Evolutionary conservation across 2,113 vertebrate genomes (phyloP).

Genomic region (Candoia aspera): DNA sequence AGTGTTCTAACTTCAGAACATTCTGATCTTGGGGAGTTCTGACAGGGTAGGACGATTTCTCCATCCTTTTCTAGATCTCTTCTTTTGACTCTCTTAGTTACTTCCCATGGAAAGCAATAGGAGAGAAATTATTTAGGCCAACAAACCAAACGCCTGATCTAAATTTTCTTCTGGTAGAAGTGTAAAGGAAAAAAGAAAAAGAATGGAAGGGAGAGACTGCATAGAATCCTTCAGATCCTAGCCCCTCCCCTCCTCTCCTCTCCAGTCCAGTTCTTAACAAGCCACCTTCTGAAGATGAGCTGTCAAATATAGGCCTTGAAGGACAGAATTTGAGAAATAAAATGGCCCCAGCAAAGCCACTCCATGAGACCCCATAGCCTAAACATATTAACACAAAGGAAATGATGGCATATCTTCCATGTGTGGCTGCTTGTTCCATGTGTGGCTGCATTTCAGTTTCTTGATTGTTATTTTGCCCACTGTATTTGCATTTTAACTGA

Average conservation of each 20-base stretch:
- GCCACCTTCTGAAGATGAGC: background rate
- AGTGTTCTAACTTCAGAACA: background rate
- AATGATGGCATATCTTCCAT: background rate
- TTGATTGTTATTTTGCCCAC: background rate
- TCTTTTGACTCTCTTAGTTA: background rate
- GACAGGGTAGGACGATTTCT: background rate
- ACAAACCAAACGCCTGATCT: background rate
- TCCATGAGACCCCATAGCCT: background rate
- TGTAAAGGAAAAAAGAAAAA: background rate
- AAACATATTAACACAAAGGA: background rate
- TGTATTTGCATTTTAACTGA: background rate
- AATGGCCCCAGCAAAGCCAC: background rate
- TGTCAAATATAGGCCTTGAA: background rate
- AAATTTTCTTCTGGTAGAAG: background rate
- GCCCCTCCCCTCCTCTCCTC: background rate
- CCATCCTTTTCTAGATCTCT: background rate
- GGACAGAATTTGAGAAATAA: background rate
- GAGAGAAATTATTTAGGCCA: background rate
- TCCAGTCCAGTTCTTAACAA: background rate
- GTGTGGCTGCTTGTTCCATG: background rate
- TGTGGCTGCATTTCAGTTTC: background rate
- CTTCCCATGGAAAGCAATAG: background rate
- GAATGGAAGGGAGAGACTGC: background rate
- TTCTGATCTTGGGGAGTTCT: background rate
- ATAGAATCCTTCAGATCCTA: background rate